Evolutionary conservation across 2,888 invertebrate genomes (phyloP), one percentile per base, ranked within the genome.

Genomic region (Brachynemurus nebulosus): DNA sequence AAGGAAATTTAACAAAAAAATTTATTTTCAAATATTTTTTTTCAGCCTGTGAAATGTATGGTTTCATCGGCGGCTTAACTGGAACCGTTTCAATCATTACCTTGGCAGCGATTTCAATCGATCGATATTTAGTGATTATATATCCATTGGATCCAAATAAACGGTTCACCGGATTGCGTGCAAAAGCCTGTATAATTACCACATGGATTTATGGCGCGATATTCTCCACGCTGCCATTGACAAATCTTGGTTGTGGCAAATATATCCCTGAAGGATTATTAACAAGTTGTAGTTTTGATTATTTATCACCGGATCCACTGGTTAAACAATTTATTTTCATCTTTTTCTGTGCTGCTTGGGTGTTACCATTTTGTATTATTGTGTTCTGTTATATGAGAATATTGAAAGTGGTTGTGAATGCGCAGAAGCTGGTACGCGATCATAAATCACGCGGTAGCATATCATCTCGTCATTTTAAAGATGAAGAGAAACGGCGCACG

Each of bases 201-300:
- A 72, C 81, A 45, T 90, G 89, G 89, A 48, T 77, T 12, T 88
- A 86, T 60, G 80, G 84, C 2, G 63, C 72, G 8, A 52, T 72
- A 12, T 85, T 86, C 59, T 74, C 85, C 2, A 59, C 72, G 4
- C 71, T 85, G 42, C 89, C 88, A 0, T 72, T 82, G 1, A 58
- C 77, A 19, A 70, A 78, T 54, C 68, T 84, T 35, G 83, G 84
- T 7, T 71, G 83, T 52, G 81, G 80, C 17, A 70, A 69, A 25
- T 90, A 88, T 64, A 80, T 85, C 12, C 86, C 88, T 5, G 89
- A 89, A 61, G 88, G 86, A 2, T 16, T 45, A 57, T 70, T 88
- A 47, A 86, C 85, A 16, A 82, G 83, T 54, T 90, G 89, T 64
- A 83, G 86, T 55, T 89, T 85, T 59, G 88, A 89, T 62, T 90